phyloP scores from a whole-genome alignment of 2,113 vertebrate species.

The Melozone crissalis region DNA sequence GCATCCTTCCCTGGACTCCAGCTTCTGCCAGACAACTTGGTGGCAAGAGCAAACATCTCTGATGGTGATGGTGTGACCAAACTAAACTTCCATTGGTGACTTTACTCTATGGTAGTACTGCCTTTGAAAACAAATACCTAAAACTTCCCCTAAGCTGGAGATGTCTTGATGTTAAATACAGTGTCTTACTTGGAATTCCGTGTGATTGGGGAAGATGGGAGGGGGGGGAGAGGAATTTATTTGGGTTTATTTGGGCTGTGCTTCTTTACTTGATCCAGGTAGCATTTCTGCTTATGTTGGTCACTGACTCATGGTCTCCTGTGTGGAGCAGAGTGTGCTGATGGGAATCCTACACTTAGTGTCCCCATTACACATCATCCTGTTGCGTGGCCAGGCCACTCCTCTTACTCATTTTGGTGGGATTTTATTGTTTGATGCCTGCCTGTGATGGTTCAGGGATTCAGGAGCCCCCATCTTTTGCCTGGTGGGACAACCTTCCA shows the following conservation, averaged over 20 bases:
- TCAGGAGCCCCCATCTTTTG: neutral
- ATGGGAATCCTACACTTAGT: neutral
- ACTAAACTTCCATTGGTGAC: neutral
- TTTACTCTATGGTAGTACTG: neutral
- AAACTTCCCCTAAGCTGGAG: neutral
- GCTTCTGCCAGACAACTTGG: slow-evolving; percentile 65
- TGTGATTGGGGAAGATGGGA: neutral
- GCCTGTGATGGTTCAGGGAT: neutral
- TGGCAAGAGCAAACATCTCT: slow-evolving; percentile 18
- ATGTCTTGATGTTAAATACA: neutral
- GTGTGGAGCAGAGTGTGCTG: neutral
- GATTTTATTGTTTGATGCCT: neutral
- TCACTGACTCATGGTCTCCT: neutral
- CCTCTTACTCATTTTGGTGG: neutral
- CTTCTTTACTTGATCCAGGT: neutral
- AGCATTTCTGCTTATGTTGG: neutral
- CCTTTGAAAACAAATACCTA: neutral
- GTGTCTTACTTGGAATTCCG: neutral
- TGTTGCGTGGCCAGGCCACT: neutral
- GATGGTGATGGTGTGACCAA: slow-evolving; percentile 44
- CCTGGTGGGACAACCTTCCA: neutral
- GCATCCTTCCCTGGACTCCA: slow-evolving; percentile 63
- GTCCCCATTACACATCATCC: neutral
- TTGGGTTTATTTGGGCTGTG: neutral
- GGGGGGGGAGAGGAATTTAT: too few relatives aligned